A percentile compares a stretch with the other conserved stretches of the same genome.
Conservation (phyloP, 2,888 invertebrate species). For the Aradus depressus region DNA sequence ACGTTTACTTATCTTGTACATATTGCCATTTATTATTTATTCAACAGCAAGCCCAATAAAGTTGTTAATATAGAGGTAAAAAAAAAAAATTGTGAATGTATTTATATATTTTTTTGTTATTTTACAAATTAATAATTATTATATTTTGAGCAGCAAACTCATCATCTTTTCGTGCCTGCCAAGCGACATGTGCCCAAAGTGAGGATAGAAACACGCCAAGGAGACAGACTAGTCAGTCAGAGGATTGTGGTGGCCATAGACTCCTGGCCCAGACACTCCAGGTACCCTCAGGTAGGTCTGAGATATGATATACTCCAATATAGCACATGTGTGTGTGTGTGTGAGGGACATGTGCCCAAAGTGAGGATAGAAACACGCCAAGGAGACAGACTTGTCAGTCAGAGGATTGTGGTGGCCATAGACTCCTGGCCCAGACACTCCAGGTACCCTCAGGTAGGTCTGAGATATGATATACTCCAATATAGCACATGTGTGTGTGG, state of each 20-base stretch:
- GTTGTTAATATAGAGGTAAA: too few relatives aligned
- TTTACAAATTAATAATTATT: conserved; percentile 12
- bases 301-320: too few relatives aligned
- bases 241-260: conserved; percentile 93
- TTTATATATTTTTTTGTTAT: too few relatives aligned
- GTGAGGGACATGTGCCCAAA: conserved; percentile 84
- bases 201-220: conserved; percentile 88
- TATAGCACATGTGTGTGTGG: too few relatives aligned
- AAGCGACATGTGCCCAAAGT: conserved; percentile 90
- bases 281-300: conserved; percentile 71
- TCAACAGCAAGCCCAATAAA: not conserved
- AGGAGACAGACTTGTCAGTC: conserved; percentile 62
- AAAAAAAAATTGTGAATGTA: too few relatives aligned
- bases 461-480: too few relatives aligned
- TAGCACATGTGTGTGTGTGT: too few relatives aligned
- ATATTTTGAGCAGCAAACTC: conserved; percentile 35
- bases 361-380: conserved; percentile 93
- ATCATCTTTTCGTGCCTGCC: conserved; percentile 88
- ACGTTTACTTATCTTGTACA: too few relatives aligned
- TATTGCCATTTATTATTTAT: too few relatives aligned
- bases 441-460: conserved; percentile 68
- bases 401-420: conserved; percentile 88
- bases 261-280: conserved; percentile 86
- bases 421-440: conserved; percentile 94
- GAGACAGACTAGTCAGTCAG: conserved; percentile 64